A percentile compares a stretch with the other conserved stretches of the same genome.
phyloP scores from a whole-genome alignment of 2,797 vertebrate species.

The Hoplostethus atlanticus region DNA sequence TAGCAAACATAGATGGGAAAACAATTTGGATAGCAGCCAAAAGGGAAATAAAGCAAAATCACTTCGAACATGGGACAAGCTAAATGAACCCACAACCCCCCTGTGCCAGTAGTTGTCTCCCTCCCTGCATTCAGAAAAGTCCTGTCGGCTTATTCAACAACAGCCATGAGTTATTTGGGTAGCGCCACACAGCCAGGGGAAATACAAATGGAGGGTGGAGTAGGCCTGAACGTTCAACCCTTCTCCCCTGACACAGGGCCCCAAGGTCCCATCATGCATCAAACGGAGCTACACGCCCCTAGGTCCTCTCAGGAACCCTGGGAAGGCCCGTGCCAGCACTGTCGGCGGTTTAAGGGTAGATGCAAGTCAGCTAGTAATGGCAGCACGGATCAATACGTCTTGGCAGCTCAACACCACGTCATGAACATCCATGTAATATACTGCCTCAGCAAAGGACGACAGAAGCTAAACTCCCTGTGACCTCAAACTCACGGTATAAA shows the following conservation, averaged over 20 bases:
- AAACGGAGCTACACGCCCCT: conserved; percentile 24
- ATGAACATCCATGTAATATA: conserved; percentile 48
- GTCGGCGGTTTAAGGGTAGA: conserved; percentile 27
- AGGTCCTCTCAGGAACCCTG: conserved; percentile 19
- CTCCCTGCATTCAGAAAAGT: conserved; percentile 35
- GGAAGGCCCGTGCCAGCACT: conserved; percentile 15
- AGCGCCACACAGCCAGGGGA: not conserved
- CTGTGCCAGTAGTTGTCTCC: not conserved
- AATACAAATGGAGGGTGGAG: conserved; percentile 24
- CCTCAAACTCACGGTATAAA: conserved; percentile 24
- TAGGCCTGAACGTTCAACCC: conserved; percentile 17
- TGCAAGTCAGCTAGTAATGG: conserved; percentile 19
- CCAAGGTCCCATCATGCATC: conserved; percentile 30
- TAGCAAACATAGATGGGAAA: not conserved
- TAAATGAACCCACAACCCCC: not conserved
- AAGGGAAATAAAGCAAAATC: not conserved
- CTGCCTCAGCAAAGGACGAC: conserved; percentile 35
- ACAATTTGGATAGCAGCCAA: conserved; percentile 1
- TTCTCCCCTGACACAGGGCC: conserved; percentile 18
- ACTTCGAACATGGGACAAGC: not conserved
- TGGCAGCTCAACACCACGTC: conserved; percentile 41
- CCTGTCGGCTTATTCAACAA: conserved; percentile 39
- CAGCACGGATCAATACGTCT: conserved; percentile 45
- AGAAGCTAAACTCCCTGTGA: conserved; percentile 39
- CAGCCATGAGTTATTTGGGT: conserved; percentile 38